phyloP scores from a whole-genome alignment of 2,113 vertebrate species.

The Phocoena phocoena region DNA sequence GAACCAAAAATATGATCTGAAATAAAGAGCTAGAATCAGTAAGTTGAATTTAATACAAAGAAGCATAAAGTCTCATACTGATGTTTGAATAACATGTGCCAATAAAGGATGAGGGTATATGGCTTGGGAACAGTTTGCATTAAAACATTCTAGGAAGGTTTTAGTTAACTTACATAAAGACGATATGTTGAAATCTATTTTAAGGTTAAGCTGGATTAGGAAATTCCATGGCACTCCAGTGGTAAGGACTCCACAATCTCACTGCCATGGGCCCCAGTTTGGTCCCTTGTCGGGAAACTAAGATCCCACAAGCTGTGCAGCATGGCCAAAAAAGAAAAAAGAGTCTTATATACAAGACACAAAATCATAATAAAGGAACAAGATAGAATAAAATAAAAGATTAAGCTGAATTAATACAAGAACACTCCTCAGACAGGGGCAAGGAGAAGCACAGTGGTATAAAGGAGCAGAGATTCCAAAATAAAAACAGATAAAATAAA shows the following conservation, averaged over 20 bases:
- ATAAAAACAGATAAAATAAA: constrained; percentile 24
- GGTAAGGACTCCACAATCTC: neutral
- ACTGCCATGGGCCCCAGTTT: neutral
- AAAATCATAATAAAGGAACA: neutral
- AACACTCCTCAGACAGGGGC: neutral
- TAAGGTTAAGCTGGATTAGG: neutral
- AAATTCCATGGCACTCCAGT: neutral
- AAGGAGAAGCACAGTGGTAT: neutral
- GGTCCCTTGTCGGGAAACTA: neutral
- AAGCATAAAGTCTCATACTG: neutral
- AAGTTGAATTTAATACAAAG: constrained; percentile 1
- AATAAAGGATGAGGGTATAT: neutral
- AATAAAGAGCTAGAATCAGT: neutral
- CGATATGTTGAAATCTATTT: neutral
- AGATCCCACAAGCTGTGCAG: accelerated
- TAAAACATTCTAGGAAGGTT: neutral
- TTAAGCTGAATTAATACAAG: neutral
- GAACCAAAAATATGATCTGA: neutral
- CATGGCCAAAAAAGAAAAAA: neutral
- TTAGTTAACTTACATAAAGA: constrained; percentile 6
- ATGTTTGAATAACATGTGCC: neutral
- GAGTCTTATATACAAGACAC: neutral
- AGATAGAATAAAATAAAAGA: neutral
- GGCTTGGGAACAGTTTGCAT: neutral
- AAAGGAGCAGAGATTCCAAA: constrained; percentile 34